Conservation (phyloP, 2,888 invertebrate species). For the Caenorhabditis virilis region DNA sequence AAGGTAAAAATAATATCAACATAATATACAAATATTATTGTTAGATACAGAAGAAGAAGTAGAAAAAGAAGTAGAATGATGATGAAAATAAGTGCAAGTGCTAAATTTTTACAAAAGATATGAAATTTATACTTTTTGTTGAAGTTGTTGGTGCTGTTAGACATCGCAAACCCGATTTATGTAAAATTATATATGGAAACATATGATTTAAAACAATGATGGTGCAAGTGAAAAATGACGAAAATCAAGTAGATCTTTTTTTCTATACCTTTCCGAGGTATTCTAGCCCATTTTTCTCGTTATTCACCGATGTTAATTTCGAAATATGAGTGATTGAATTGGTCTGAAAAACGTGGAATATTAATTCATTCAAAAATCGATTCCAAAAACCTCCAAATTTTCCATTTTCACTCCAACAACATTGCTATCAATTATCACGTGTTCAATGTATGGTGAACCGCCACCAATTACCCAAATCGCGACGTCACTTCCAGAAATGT, state of each 20-base stretch:
- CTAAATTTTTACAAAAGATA: not conserved
- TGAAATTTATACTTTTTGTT: not conserved
- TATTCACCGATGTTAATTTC: constrained; percentile 12
- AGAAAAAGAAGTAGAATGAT: not conserved
- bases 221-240: no score
- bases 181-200: no score
- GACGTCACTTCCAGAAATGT: constrained; percentile 28
- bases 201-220: no score
- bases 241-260: not conserved
- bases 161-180: not conserved
- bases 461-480: constrained; percentile 24
- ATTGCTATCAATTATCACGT: constrained; percentile 35
- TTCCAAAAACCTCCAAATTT: no score
- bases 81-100: constrained; percentile 3
- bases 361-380: no score
- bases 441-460: constrained; percentile 22
- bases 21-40: not conserved
- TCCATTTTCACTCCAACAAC: constrained; percentile 28
- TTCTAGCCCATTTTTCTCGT: constrained; percentile 31
- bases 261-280: constrained; percentile 40
- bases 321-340: not conserved
- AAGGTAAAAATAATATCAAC: not conserved
- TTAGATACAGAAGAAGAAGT: not conserved
- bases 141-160: not conserved
- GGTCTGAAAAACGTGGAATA: no score